Percentiles rank a stretch among this genome's conserved stretches.
Conservation (phyloP, 2,888 invertebrate genomes). For the Anoncus sp. region DNA sequence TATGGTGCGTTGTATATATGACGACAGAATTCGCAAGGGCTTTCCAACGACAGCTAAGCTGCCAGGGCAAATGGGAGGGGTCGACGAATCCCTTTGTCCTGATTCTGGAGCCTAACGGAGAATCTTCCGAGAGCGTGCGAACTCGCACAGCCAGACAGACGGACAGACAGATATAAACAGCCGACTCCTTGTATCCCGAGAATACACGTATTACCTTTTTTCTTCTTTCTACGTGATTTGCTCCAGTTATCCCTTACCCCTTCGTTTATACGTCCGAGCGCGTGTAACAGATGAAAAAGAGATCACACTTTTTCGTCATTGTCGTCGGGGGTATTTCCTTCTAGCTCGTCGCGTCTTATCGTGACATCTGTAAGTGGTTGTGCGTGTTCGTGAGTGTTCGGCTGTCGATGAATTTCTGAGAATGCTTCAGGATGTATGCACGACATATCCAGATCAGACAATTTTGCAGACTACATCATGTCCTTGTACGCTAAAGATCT, state of each 20-base stretch:
- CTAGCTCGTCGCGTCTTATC: conserved; percentile 22
- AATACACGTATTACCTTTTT: conserved; percentile 53
- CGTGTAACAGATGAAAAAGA: conserved; percentile 18
- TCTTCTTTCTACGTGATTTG: conserved; percentile 56
- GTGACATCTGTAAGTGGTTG: conserved; percentile 16
- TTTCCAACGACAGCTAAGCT: conserved; percentile 22
- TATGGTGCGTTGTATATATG: conserved; percentile 14
- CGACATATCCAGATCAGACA: no score
- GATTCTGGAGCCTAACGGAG: conserved; percentile 30
- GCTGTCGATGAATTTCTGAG: not conserved
- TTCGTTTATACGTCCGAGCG: not conserved
- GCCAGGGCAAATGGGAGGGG: conserved; percentile 23
- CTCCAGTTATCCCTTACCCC: conserved; percentile 47
- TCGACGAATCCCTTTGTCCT: conserved; percentile 54
- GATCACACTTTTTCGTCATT: conserved; percentile 28
- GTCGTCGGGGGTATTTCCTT: not conserved
- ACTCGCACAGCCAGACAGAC: conserved; percentile 45
- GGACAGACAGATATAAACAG: conserved; percentile 35
- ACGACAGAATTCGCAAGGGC: conserved; percentile 22
- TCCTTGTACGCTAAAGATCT: no score
- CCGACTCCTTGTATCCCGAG: conserved; percentile 24
- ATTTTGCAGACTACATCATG: no score
- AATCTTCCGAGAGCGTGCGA: conserved; percentile 53
- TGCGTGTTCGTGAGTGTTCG: conserved; percentile 1
- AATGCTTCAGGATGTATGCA: no score